Percentiles rank a stretch among this genome's conserved stretches.
Evolutionary conservation across 2,888 invertebrate genomes (phyloP).

Genomic region (Drosophila peninsularis): DNA sequence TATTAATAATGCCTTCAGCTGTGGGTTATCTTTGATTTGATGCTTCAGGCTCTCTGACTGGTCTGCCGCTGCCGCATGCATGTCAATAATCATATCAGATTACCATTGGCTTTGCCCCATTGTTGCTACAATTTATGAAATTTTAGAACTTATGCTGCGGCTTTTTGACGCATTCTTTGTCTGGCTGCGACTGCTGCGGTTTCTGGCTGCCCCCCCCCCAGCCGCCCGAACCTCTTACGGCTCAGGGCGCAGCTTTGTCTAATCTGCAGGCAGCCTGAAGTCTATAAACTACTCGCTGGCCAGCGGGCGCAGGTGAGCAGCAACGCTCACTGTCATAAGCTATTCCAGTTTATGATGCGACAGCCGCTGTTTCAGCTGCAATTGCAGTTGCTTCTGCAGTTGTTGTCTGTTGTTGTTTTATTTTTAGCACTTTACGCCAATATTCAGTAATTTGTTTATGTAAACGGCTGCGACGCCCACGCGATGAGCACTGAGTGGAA

Average conservation of each 20-base stretch:
- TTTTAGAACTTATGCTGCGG: constrained; percentile 78
- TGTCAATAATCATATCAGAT: constrained; percentile 79
- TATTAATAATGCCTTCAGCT: constrained; percentile 68
- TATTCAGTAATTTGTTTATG: constrained; percentile 52
- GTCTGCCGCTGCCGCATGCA: constrained; percentile 58
- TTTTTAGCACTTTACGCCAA: constrained; percentile 53
- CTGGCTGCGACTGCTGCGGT: constrained; percentile 58
- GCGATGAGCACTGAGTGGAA: constrained; percentile 14
- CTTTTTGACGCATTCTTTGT: constrained; percentile 76
- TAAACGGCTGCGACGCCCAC: constrained; percentile 27
- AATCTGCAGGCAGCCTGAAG: constrained; percentile 42
- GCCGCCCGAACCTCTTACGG: too few relatives aligned
- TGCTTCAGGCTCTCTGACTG: constrained; percentile 26
- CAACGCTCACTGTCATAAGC: constrained; percentile 52
- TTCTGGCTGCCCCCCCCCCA: constrained; percentile 32
- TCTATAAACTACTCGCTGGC: constrained; percentile 2
- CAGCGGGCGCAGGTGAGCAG: constrained; percentile 28
- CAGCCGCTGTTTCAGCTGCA: constrained; percentile 18
- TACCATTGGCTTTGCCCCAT: constrained; percentile 77
- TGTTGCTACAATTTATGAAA: constrained; percentile 79
- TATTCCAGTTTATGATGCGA: constrained; percentile 47
- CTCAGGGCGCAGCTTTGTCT: constrained; percentile 52
- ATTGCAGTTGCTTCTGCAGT: neutral
- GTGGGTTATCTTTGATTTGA: constrained; percentile 73
- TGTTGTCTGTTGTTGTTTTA: constrained; percentile 24